phyloP scores from a whole-genome alignment of 2,113 vertebrate genomes.

The Pseudopodoces humilis region DNA sequence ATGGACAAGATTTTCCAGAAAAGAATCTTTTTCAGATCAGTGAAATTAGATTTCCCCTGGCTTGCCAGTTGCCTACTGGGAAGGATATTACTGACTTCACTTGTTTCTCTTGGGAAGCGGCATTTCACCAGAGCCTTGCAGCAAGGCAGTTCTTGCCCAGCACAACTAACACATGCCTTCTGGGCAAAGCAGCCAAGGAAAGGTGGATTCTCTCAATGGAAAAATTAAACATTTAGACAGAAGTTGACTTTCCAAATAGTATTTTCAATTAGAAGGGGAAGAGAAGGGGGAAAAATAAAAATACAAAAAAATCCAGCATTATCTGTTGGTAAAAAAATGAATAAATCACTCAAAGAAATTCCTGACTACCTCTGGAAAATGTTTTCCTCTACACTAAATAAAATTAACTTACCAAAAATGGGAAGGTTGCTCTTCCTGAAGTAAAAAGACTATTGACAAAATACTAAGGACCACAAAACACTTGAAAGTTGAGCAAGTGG shows the following conservation, averaged over 20 bases:
- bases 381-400: not conserved
- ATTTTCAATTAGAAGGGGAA: not conserved
- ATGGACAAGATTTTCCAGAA: not conserved
- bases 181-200: not conserved
- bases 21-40: not conserved
- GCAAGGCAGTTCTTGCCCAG: not conserved
- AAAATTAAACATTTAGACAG: not conserved
- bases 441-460: not conserved
- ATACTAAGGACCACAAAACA: not conserved
- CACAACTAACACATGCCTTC: not conserved
- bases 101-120: not conserved
- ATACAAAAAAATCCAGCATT: accelerated
- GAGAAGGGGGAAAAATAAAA: not conserved
- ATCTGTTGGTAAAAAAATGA: not conserved
- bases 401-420: not conserved
- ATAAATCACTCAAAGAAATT: not conserved
- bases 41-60: not conserved
- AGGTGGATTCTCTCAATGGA: not conserved
- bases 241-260: not conserved
- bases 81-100: not conserved
- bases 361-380: not conserved
- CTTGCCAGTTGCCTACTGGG: not conserved
- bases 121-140: not conserved
- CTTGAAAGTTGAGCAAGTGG: not conserved
- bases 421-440: not conserved